Evolutionary conservation across 2,888 invertebrate genomes (phyloP).

Genomic region (Hypena proboscidalis): DNA sequence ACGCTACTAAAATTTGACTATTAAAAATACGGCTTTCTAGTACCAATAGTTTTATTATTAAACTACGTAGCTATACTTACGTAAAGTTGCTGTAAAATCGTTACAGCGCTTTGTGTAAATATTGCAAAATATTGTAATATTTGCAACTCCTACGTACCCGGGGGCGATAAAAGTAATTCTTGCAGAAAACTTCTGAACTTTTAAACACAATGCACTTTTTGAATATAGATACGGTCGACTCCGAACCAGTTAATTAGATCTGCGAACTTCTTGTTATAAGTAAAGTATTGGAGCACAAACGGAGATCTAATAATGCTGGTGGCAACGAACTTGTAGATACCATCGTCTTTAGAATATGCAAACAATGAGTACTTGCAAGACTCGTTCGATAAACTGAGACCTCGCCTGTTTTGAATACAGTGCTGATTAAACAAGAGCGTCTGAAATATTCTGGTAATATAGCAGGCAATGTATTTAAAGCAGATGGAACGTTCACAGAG

Average conservation of each 20-base stretch:
- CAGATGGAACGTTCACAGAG: constrained; percentile 15
- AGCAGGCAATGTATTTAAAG: constrained; percentile 34
- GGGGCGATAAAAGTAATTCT: constrained; percentile 12
- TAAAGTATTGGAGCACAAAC: constrained; percentile 26
- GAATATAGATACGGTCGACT: constrained; percentile 16
- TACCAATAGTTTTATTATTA: too few species aligned
- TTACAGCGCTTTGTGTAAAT: too few species aligned
- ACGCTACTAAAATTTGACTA: too few species aligned
- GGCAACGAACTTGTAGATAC: constrained; percentile 33
- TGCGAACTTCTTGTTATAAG: constrained; percentile 19
- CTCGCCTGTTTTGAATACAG: constrained; percentile 47
- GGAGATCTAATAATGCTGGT: constrained; percentile 39
- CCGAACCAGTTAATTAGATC: constrained; percentile 34
- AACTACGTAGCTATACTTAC: neutral
- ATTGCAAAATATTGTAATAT: constrained; percentile 1
- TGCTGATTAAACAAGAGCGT: constrained; percentile 47
- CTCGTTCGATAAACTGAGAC: constrained; percentile 39
- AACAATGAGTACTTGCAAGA: constrained; percentile 49
- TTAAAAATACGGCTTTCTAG: too few species aligned
- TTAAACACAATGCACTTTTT: constrained; percentile 29
- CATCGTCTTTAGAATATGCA: constrained; percentile 49
- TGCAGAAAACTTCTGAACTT: constrained; percentile 21
- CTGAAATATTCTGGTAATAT: constrained; percentile 37
- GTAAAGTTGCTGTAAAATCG: too few species aligned
- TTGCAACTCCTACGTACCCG: neutral